Evolutionary conservation across 2,797 vertebrate genomes (phyloP).

Genomic region (Neostethus bicornis): DNA sequence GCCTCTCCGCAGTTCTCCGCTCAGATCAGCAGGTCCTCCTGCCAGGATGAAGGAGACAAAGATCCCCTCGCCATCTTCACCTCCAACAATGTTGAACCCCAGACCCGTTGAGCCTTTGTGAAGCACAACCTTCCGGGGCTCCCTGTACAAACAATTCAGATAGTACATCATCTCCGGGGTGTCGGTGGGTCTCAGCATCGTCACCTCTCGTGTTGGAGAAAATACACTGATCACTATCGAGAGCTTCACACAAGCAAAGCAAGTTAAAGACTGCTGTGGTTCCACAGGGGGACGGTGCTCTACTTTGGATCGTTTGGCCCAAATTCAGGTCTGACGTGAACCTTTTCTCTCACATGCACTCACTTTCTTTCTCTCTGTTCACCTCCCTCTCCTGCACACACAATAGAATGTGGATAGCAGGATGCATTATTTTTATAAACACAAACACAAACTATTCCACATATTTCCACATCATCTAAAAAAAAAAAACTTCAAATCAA

Average conservation of each 20-base stretch:
- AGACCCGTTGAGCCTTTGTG: constrained; percentile 96
- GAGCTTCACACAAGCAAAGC: constrained; percentile 31
- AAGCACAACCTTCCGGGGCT: constrained; percentile 89
- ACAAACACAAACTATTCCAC: no score
- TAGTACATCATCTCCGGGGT: constrained; percentile 81
- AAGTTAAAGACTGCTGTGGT: constrained; percentile 49
- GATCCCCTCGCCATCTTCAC: constrained; percentile 97
- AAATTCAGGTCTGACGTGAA: constrained; percentile 68
- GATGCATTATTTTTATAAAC: no score
- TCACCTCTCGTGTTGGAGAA: constrained; percentile 15
- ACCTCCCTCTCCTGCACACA: constrained; percentile 11
- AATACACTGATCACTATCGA: constrained; percentile 17
- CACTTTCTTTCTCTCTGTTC: constrained; percentile 8
- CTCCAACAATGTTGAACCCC: constrained; percentile 97
- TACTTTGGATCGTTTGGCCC: constrained; percentile 78
- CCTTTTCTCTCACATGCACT: constrained; percentile 28
- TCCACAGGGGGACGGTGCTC: constrained; percentile 77
- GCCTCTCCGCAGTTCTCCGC: constrained; percentile 92
- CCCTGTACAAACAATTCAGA: constrained; percentile 82
- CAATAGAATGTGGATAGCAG: background rate
- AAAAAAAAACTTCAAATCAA: no score
- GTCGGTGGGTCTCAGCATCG: constrained; percentile 77
- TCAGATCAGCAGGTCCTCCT: constrained; percentile 95
- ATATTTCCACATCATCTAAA: background rate
- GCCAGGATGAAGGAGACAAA: constrained; percentile 98